Base-by-base conservation (phyloP, 2,113 vertebrate species). In the Lepisosteus oculatus region DNA sequence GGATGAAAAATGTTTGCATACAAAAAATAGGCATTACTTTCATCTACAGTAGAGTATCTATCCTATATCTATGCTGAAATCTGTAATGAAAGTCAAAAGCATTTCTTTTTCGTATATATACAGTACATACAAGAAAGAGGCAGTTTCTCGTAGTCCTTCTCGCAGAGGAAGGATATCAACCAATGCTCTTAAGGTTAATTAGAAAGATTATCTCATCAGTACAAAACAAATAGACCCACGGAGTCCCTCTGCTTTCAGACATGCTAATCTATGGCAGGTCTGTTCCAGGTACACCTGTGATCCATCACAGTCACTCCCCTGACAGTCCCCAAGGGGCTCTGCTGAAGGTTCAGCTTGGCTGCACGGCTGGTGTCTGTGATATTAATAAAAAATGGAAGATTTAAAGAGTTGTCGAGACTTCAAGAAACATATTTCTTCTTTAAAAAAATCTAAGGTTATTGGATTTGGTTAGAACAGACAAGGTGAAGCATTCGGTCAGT, bases 171-270 rank as follows among this genome's bases (percentile, higher is more conserved):
- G 80, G 73, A 80, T 84, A 71, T 77, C 71, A 77, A 84, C 79
- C 84, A 71, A 87, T 88, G 85, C 90, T 92, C 89, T 89, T 85
- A 84, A 93, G 92, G 95, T 97, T 95, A 97, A 96, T 97, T 95
- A 94, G 92, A 96, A 96, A 96, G 95, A 95, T 94, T 92, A 95
- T 97, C 93, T 94, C 91, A 90, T 93, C 92, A 88, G 88, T 85
- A 77, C 85, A 91, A 85, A 69, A 89, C 82, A 84, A 74, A 84
- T 88, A 87, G 83, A 80, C 72, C 80, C 69, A 13, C 9, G 61
- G 74, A 71, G 82, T 85, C 85, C 80, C 74, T 80, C 80, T 90
- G 88, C 83, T 78, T 82, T 85, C 80, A 85, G 92, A 92, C 89
- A 81, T 79, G 55, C 84, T 95, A 93, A 95, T 95, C 93, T 94